Evolutionary conservation across 2,797 vertebrate species (phyloP), one percentile per base, ranked within the genome.

Genomic region (Hipposideros larvatus): DNA sequence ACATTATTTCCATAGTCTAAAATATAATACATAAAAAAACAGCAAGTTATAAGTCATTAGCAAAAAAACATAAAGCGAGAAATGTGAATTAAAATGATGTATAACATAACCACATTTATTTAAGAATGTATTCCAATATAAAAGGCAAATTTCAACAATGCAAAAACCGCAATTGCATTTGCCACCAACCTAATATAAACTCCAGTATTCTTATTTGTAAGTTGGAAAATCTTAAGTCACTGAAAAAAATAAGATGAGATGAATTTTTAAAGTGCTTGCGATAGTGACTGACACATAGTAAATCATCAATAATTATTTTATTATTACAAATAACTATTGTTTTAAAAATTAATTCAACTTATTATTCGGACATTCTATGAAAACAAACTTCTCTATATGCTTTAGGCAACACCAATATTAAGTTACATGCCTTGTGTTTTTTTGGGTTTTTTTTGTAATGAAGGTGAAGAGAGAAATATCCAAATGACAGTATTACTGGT

Each of bases 291-390:
- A 53, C 16, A 21, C 34, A 68, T 41, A 51, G 26, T n/a, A 43
- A 43, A 63, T 41, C 11, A 77, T 77, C n/a, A 61, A 57, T 10
- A 75, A 74, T 59, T 77, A 51, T 59, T 68, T 28, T 65, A 26
- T 92, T 77, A 66, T 9, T 80, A 9, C 15, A 84, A 41, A 53
- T 87, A 91, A 66, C 48, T 66, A 84, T 43, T 85, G 83, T 90
- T 71, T 19, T 41, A 89, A 79, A 93, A 90, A 66, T 79, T 46
- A 85, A 92, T 85, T 78, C 24, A 26, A 73, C 57, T 90, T 43
- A 74, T 68, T 95, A 78, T n/a, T 43, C 51, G 11, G 5, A 10
- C 7, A 86, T 74, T 66, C 26, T 48, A 10, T 74, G 15, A 59
- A 86, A 90, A 59, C 21, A 51, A 75, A 37, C 4, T 90, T 22